A percentile compares a stretch with the other conserved stretches of the same genome.
Conservation (phyloP, 2,888 invertebrate genomes). For the Rhodophaea formosa region DNA sequence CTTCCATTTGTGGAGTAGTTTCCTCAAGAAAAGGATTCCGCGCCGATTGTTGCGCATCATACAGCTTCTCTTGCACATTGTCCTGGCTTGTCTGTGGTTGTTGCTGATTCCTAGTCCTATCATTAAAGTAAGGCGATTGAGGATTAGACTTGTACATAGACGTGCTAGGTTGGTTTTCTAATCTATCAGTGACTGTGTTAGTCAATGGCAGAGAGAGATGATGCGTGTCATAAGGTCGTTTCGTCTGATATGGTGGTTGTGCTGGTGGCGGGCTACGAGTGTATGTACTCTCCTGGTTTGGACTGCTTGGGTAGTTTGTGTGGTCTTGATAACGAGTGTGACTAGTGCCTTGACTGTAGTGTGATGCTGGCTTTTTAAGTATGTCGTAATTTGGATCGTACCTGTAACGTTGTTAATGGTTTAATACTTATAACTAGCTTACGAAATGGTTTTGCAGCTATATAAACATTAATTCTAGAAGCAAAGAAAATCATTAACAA, state of each 20-base stretch:
- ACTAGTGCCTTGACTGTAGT: conserved; percentile 70
- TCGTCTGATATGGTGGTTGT: conserved; percentile 59
- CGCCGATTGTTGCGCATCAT: conserved; percentile 53
- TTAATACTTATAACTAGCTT: not conserved
- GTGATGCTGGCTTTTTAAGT: conserved; percentile 77
- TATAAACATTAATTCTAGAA: not conserved
- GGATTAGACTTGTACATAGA: conserved; percentile 67
- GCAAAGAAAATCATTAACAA: not conserved
- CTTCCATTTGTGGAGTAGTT: conserved; percentile 44
- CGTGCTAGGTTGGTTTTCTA: conserved; percentile 66
- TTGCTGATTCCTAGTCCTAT: conserved; percentile 63
- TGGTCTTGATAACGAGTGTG: conserved; percentile 67
- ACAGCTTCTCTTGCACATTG: conserved; percentile 53
- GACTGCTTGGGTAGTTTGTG: conserved; percentile 60
- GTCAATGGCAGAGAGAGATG: conserved; percentile 72
- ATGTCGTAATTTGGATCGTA: conserved; percentile 79
- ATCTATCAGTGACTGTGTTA: conserved; percentile 63
- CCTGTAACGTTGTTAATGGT: conserved; percentile 57
- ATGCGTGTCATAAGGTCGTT: conserved; percentile 70
- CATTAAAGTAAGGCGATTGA: conserved; percentile 75
- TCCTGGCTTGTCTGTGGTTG: conserved; percentile 46
- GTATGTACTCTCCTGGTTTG: conserved; percentile 75
- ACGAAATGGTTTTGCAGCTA: not conserved
- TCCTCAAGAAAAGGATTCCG: conserved; percentile 69
- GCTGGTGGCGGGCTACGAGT: conserved; percentile 74